Base-by-base conservation (phyloP, 2,888 invertebrate species). In the Rhamphomyia laevipes region DNA sequence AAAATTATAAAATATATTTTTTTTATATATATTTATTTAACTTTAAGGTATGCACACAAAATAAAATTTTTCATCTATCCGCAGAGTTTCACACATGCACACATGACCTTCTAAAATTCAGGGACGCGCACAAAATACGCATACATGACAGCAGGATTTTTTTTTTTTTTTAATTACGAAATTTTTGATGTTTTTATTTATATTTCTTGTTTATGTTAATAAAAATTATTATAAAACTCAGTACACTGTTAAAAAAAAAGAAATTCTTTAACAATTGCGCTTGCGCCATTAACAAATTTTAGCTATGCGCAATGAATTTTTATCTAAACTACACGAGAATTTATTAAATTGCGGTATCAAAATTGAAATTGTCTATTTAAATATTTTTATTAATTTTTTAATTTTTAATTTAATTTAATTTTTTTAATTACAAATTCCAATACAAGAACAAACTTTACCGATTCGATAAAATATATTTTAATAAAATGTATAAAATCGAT, bases 301-400 rank as follows among this genome's bases (percentile, higher is more conserved):
- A 4, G 7, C 5, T 27, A 2, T 27, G 23, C 23, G 17, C 33
- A 10, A 17, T 5, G 15, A 40, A 18, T 33, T 46, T 17, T 46
- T 6, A 18, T 43, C 16, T 46, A 46, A 31, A 44, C 42, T 15
- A 48, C 30, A 43, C 43, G 33, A 21, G 43, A 50, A 50, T 50
- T 50, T 46, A 43, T 43, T 37, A 46, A 46, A 43, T 48, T 48
- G 43, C 37, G 45, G 37, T 30, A 45, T 45, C 35, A 51, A 45
- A 38, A 17, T n/a, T n/a, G n/a, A n/a, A n/a, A 41, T 31, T 18
- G 47, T 37, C 47, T 41, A 45, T 47, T 43, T 30, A 35, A 41
- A 40, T 7, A 21, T 15, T 41, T 41, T 17, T 21, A 5, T 23
- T 43, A 6, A 43, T 43, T 43, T 43, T 23, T 17, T 43, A 21